Conservation (phyloP, 2,113 vertebrate species). For the Seriola dumerili region DNA sequence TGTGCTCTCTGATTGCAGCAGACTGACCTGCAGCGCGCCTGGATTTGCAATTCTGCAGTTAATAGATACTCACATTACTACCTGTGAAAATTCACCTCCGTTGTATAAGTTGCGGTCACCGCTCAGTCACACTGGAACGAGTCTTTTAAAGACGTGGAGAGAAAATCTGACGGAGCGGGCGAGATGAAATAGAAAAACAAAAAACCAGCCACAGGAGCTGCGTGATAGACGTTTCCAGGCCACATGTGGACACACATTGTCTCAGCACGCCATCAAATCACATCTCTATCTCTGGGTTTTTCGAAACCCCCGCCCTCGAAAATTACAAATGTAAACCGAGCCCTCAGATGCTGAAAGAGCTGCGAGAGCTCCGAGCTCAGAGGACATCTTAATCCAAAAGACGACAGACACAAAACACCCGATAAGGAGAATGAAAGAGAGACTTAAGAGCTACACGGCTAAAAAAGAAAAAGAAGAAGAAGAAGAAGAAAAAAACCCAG, state of each 20-base stretch:
- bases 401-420: constrained; percentile 59
- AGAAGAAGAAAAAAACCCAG: constrained; percentile 11
- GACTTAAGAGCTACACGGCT: constrained; percentile 52
- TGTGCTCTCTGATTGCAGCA: background rate
- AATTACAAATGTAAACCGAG: constrained; percentile 53
- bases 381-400: constrained; percentile 54
- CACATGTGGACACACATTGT: constrained; percentile 45
- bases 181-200: background rate
- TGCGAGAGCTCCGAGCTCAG: constrained; percentile 27
- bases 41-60: background rate
- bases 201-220: background rate
- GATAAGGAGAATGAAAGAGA: constrained; percentile 61
- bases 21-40: background rate
- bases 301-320: constrained; percentile 18
- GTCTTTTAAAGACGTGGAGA: background rate
- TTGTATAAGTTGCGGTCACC: background rate
- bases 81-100: background rate
- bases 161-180: constrained; percentile 15
- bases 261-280: constrained; percentile 16
- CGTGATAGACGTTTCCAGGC: constrained; percentile 64
- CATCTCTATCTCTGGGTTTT: constrained; percentile 1
- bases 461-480: background rate
- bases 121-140: background rate
- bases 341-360: constrained; percentile 43
- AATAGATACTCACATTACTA: background rate